phyloP scores from a whole-genome alignment of 2,888 invertebrate genomes.

The Magallana nippona region DNA sequence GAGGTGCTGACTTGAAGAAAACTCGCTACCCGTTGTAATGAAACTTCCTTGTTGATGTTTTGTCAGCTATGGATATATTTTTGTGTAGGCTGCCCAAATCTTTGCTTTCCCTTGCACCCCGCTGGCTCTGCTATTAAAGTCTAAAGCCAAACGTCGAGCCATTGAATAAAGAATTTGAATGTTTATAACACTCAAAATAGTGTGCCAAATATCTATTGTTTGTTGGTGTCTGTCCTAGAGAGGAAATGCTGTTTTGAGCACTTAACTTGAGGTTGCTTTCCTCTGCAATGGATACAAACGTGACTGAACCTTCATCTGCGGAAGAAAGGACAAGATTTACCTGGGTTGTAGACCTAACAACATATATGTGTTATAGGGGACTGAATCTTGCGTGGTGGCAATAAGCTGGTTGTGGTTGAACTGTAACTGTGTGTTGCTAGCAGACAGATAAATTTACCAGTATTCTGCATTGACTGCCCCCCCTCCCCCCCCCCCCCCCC shows the following conservation, averaged over 20 bases:
- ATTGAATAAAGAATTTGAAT: no score
- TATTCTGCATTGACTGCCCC: background rate
- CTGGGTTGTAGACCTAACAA: background rate
- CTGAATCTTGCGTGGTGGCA: background rate
- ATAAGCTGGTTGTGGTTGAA: background rate
- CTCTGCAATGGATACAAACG: background rate
- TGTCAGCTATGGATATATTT: no score
- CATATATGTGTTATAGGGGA: background rate
- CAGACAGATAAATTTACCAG: background rate
- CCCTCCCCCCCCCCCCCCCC: no score
- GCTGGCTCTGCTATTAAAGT: no score
- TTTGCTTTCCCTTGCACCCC: no score
- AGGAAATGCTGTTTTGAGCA: background rate
- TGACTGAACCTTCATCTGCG: background rate
- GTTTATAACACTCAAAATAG: no score
- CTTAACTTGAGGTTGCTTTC: background rate
- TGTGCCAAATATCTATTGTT: no score
- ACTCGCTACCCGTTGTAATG: no score
- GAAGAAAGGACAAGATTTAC: background rate
- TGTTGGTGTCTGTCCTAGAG: background rate
- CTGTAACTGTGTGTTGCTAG: background rate
- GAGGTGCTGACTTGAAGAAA: no score
- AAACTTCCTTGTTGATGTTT: no score
- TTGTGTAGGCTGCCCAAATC: no score
- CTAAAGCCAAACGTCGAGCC: no score